Evolutionary conservation across 2,888 invertebrate genomes (phyloP).

Genomic region (Pollenia labialis): DNA sequence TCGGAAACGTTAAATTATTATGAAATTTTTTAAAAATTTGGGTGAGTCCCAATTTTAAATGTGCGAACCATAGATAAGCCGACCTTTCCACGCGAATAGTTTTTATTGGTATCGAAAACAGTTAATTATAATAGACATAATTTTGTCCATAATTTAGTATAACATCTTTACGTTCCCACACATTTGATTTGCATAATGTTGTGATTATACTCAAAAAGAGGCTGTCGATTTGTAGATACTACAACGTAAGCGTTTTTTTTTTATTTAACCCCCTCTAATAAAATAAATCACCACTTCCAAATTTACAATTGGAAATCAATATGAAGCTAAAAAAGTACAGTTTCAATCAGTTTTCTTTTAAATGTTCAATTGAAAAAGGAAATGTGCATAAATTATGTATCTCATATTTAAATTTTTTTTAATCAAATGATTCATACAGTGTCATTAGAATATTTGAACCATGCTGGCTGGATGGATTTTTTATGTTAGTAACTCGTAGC

Average conservation of each 20-base stretch:
- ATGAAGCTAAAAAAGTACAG: slow-evolving; percentile 58
- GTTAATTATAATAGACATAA: too few species aligned
- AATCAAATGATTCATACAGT: slow-evolving; percentile 60
- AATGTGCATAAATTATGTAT: slow-evolving; percentile 69
- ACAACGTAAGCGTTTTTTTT: slow-evolving; percentile 14
- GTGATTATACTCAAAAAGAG: background rate
- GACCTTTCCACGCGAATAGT: too few species aligned
- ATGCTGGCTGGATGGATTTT: slow-evolving; percentile 13
- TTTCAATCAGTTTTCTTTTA: slow-evolving; percentile 26
- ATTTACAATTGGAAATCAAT: slow-evolving; percentile 51
- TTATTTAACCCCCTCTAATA: slow-evolving; percentile 35
- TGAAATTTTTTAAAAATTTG: too few species aligned
- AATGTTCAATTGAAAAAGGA: slow-evolving; percentile 42
- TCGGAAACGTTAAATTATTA: too few species aligned
- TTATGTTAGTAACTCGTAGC: background rate
- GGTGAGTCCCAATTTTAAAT: too few species aligned
- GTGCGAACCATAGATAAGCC: too few species aligned
- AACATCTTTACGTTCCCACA: slow-evolving; percentile 44
- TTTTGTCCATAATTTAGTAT: too few species aligned
- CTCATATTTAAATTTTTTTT: slow-evolving; percentile 51
- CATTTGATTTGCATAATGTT: slow-evolving; percentile 21
- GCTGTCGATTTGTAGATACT: slow-evolving; percentile 3
- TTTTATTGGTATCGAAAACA: too few species aligned
- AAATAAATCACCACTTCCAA: slow-evolving; percentile 41
- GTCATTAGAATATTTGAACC: slow-evolving; percentile 48